A percentile compares a stretch with the other conserved stretches of the same genome.
Evolutionary conservation across 2,888 invertebrate species (phyloP).

Genomic region (Boloria euphrosyne): DNA sequence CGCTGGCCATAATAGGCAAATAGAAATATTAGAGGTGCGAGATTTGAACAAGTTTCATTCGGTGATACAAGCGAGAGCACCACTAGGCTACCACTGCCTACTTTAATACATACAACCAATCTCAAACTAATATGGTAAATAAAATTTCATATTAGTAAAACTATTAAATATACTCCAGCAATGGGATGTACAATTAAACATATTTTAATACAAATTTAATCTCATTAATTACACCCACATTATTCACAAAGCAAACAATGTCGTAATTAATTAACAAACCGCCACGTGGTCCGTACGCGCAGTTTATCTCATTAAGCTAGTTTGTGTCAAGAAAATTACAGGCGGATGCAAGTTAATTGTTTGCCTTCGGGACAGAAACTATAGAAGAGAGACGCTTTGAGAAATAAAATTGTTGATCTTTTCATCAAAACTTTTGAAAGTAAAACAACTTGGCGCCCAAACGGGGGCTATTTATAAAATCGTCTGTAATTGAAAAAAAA

Average conservation of each 20-base stretch:
- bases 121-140: no score
- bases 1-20: no score
- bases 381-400: slow-evolving; percentile 26
- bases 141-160: no score
- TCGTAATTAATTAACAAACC: slow-evolving; percentile 39
- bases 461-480: neutral
- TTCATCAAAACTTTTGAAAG: neutral
- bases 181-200: neutral
- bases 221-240: slow-evolving; percentile 25
- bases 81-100: no score
- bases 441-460: neutral
- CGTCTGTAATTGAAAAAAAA: no score
- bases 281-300: slow-evolving; percentile 37
- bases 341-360: slow-evolving; percentile 52
- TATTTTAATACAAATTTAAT: slow-evolving; percentile 19
- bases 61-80: no score
- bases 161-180: no score
- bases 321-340: slow-evolving; percentile 53
- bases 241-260: slow-evolving; percentile 36
- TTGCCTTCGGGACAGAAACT: slow-evolving; percentile 41
- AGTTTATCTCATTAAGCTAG: slow-evolving; percentile 44
- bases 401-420: slow-evolving; percentile 16
- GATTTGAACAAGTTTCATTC: no score
- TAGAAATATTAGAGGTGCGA: no score
- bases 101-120: no score